Evolutionary conservation across 2,113 vertebrate species (phyloP).

Genomic region (Arizona elegans): DNA sequence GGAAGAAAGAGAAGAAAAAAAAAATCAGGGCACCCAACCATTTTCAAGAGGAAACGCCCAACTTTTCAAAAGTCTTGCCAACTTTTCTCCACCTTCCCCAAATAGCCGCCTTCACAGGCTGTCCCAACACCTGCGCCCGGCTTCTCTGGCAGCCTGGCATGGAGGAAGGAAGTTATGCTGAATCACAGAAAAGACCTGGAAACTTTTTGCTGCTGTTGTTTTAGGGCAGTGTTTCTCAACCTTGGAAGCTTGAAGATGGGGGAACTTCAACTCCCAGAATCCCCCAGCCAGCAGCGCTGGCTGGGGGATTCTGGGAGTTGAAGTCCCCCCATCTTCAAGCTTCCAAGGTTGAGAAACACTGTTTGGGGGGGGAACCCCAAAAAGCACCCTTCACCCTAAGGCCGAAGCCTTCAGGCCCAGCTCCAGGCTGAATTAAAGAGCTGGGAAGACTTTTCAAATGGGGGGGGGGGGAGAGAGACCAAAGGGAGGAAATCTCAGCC

Average conservation of each 20-base stretch:
- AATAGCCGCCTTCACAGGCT: background rate
- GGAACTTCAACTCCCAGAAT: too few species aligned
- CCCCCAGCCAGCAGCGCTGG: too few species aligned
- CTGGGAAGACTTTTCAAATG: background rate
- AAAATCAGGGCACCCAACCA: background rate
- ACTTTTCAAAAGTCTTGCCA: background rate
- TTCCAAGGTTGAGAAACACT: too few species aligned
- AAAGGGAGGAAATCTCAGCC: background rate
- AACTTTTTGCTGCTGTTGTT: background rate
- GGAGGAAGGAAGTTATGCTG: background rate
- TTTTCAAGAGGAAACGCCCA: background rate
- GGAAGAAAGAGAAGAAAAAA: background rate
- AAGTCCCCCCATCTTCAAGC: too few species aligned
- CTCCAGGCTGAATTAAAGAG: background rate
- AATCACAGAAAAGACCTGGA: background rate
- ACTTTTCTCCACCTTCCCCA: background rate
- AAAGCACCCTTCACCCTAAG: background rate
- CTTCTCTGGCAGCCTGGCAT: background rate
- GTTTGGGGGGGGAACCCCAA: too few species aligned
- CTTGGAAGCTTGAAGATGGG: too few species aligned
- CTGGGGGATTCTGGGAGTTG: too few species aligned
- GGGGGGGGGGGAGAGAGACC: too few species aligned
- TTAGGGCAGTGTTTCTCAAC: too few species aligned
- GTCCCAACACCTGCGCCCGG: background rate
- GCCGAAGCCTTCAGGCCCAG: background rate